These are phyloP conservation scores for Trichonephila clavata DNA, from an alignment of 1,140 invertebrate species.

Conservation along the genomic window DNA sequence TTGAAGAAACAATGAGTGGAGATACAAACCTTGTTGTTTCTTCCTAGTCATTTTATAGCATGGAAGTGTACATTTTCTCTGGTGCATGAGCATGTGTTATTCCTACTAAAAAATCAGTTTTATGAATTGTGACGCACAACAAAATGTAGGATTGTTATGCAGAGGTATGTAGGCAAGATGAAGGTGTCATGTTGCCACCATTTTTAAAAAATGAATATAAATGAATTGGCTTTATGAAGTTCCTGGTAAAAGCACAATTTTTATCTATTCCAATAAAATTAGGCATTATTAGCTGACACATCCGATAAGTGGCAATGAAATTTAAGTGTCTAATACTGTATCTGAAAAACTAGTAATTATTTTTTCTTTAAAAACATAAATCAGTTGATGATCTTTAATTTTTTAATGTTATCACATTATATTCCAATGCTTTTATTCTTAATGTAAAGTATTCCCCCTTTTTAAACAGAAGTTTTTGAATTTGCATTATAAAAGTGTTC, in stretches of 20 bases:
- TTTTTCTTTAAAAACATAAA: no score
- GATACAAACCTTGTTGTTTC: conserved; percentile 5
- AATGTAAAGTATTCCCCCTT: no score
- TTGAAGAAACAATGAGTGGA: conserved; percentile 40
- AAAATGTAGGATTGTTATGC: conserved; percentile 33
- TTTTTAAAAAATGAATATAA: conserved; percentile 22
- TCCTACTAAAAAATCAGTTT: conserved; percentile 54
- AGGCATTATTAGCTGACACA: not conserved
- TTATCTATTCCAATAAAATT: conserved; percentile 23
- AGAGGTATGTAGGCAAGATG: conserved; percentile 27
- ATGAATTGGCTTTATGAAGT: conserved; percentile 61
- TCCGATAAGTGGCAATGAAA: not conserved
- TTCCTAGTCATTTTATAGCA: conserved; percentile 74
- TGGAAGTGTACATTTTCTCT: conserved; percentile 61
- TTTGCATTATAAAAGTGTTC: no score
- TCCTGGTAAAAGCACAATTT: conserved; percentile 68
- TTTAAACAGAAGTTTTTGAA: no score
- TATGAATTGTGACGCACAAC: conserved; percentile 61
- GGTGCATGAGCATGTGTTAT: conserved; percentile 68
- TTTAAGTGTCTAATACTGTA: no score
- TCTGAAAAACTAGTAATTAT: no score
- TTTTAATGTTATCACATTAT: no score
- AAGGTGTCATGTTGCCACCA: conserved; percentile 46
- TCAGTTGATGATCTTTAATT: no score
- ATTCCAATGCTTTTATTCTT: not conserved